Conservation (phyloP, 2,888 invertebrate species). For the Flexamia atlantica region DNA sequence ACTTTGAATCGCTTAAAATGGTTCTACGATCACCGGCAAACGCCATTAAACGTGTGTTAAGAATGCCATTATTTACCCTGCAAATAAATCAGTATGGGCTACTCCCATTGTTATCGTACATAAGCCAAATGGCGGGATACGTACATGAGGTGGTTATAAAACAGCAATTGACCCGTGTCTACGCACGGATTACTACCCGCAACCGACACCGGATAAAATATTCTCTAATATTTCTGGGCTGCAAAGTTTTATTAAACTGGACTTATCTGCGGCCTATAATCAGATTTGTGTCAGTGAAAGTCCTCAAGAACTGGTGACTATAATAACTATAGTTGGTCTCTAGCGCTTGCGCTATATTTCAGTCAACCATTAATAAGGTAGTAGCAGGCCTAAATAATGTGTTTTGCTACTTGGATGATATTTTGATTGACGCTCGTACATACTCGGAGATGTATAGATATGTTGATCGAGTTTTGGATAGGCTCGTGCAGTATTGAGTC, state of each 20-base stretch:
- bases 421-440: background rate
- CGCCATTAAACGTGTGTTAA: background rate
- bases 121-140: no score
- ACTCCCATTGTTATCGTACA: no score
- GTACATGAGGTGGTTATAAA: background rate
- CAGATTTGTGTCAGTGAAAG: background rate
- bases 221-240: slow-evolving; percentile 13
- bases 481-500: background rate
- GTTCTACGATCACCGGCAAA: no score
- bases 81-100: background rate
- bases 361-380: slow-evolving; percentile 3
- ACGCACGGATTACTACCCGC: background rate
- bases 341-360: slow-evolving; percentile 13
- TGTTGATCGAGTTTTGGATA: background rate
- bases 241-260: background rate
- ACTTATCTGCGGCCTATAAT: background rate
- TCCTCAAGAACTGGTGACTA: background rate
- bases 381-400: background rate
- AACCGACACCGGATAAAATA: background rate
- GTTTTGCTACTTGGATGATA: slow-evolving; percentile 22
- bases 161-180: background rate
- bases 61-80: background rate
- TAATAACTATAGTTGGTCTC: background rate
- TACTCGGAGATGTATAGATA: background rate
- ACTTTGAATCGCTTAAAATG: no score